Conservation (phyloP, 2,113 vertebrate genomes). For the Pseudorhombus dupliciocellatus region DNA sequence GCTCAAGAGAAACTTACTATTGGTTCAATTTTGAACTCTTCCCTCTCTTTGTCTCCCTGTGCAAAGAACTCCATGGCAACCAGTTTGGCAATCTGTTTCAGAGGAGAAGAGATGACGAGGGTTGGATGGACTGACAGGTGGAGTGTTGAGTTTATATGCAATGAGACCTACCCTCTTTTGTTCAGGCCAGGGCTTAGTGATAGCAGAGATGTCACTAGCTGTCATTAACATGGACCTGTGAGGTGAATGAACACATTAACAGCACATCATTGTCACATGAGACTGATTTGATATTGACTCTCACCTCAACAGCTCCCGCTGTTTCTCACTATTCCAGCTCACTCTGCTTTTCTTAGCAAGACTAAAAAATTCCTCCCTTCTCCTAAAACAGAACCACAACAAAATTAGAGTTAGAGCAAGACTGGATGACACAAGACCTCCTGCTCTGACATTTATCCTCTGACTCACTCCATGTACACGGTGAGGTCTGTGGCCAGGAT, state of each 20-base stretch:
- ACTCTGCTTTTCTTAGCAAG: conserved; percentile 86
- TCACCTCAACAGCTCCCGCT: conserved; percentile 89
- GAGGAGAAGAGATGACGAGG: conserved; percentile 17
- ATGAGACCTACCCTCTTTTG: conserved; percentile 85
- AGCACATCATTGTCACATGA: not conserved
- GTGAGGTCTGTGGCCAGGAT: conserved; percentile 92
- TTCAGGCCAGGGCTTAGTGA: conserved; percentile 93
- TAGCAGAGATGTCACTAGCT: conserved; percentile 91
- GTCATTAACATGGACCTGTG: conserved; percentile 95
- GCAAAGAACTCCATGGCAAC: conserved; percentile 92
- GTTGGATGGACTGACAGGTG: not conserved
- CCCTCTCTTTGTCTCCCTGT: conserved; percentile 91
- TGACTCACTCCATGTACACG: conserved; percentile 88
- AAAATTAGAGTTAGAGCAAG: not conserved
- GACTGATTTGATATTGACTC: not conserved
- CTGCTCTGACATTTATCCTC: conserved; percentile 35
- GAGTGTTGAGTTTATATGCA: not conserved
- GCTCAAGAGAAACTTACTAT: conserved; percentile 79
- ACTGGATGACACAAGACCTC: not conserved
- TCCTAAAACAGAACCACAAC: conserved; percentile 49
- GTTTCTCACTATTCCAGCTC: conserved; percentile 85
- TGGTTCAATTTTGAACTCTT: conserved; percentile 91
- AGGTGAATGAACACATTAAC: not conserved
- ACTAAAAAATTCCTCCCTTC: conserved; percentile 87
- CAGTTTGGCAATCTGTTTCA: conserved; percentile 87